These are phyloP conservation scores for Mesopsocus fuscifrons DNA, from an alignment of 2,888 invertebrate species.

Conservation along the genomic window DNA sequence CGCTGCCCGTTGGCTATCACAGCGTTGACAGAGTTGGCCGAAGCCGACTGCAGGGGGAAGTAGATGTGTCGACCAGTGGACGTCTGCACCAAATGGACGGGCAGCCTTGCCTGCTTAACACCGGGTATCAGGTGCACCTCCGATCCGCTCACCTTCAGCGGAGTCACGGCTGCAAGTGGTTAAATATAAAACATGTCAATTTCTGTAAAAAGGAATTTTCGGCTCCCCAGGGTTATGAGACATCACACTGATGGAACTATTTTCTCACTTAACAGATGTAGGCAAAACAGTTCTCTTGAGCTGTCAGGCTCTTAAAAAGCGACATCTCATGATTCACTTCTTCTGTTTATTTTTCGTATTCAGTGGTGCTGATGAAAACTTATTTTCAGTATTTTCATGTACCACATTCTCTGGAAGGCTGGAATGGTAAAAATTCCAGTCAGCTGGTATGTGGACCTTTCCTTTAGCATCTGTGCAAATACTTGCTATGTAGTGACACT, in stretches of 20 bases:
- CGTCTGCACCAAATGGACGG: slow-evolving; percentile 51
- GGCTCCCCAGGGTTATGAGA: not conserved
- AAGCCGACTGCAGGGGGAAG: slow-evolving; percentile 29
- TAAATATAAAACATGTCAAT: slow-evolving; percentile 12
- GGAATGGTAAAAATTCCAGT: too few relatives aligned
- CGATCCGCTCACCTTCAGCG: slow-evolving; percentile 16
- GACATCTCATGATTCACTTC: too few relatives aligned
- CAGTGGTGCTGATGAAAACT: too few relatives aligned
- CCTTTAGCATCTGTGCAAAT: too few relatives aligned
- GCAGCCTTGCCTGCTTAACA: slow-evolving; percentile 23
- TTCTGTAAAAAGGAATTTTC: too few relatives aligned
- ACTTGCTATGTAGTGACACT: too few relatives aligned
- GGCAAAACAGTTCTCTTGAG: not conserved
- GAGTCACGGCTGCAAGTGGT: slow-evolving; percentile 15
- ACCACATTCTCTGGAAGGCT: too few relatives aligned
- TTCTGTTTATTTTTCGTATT: too few relatives aligned
- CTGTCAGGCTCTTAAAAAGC: too few relatives aligned
- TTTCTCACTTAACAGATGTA: not conserved
- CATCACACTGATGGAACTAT: not conserved
- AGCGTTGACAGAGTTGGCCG: slow-evolving; percentile 19
- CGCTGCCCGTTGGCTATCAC: slow-evolving; percentile 35
- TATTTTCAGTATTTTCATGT: too few relatives aligned
- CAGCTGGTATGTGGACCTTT: too few relatives aligned
- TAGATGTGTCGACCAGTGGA: slow-evolving; percentile 48
- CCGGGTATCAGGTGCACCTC: slow-evolving; percentile 22